Evolutionary conservation across 23 tunicate species (phyloP).

Genomic region (Botrylloides violaceus): DNA sequence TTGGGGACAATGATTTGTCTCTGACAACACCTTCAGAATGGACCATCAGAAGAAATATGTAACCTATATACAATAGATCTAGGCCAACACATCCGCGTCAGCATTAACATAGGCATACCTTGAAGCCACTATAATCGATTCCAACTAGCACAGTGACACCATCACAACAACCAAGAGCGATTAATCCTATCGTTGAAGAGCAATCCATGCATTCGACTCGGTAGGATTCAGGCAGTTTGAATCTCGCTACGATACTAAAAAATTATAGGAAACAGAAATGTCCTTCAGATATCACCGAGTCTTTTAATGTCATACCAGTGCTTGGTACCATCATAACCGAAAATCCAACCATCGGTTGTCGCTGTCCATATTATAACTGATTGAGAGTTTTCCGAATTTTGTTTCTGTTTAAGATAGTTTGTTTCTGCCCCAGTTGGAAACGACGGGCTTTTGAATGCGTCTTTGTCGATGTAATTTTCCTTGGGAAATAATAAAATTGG

Average conservation of each 20-base stretch:
- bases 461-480: conserved; percentile 20
- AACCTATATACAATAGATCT: neutral
- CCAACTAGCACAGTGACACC: conserved; percentile 35
- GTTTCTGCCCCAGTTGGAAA: conserved; percentile 5
- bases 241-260: conserved; percentile 34
- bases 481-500: conserved; percentile 12
- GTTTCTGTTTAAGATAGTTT: neutral
- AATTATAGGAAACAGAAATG: too few relatives aligned
- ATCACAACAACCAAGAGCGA: conserved; percentile 33
- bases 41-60: neutral
- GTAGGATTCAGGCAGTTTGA: conserved; percentile 19
- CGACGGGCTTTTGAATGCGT: neutral
- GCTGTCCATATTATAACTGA: conserved; percentile 21
- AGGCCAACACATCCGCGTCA: too few relatives aligned
- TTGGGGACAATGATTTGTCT: conserved; percentile 17
- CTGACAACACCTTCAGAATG: neutral
- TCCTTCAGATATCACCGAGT: neutral
- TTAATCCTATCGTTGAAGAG: conserved; percentile 28
- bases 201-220: conserved; percentile 51
- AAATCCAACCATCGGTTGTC: conserved; percentile 46
- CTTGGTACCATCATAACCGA: conserved; percentile 21
- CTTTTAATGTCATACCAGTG: conserved; percentile 37
- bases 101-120: conserved; percentile 20
- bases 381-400: neutral
- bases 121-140: conserved; percentile 35